Conservation (phyloP, 2,888 invertebrate species). For the Arge pagana region DNA sequence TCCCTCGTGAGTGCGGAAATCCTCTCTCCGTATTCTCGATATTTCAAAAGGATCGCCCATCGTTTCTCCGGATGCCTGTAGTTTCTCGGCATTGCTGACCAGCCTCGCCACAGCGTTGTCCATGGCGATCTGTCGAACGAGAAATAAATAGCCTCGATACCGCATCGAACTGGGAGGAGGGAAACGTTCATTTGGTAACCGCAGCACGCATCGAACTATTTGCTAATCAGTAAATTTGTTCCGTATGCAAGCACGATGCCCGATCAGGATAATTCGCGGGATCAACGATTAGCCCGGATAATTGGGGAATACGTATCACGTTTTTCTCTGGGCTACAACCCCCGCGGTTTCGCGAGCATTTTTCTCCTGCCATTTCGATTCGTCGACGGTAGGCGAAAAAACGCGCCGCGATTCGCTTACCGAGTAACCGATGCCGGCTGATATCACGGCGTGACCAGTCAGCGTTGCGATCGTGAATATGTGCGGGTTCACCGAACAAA, state of each 20-base stretch:
- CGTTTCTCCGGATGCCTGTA: conserved; percentile 72
- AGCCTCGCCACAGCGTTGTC: conserved; percentile 67
- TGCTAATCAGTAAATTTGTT: too few species aligned
- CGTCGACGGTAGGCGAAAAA: conserved; percentile 71
- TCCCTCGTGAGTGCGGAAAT: conserved; percentile 69
- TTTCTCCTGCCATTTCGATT: conserved; percentile 66
- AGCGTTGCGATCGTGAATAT: conserved; percentile 90
- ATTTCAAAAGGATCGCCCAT: conserved; percentile 85
- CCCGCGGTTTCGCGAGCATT: too few species aligned
- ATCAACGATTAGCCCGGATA: background rate
- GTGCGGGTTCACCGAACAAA: conserved; percentile 75
- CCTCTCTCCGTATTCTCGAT: conserved; percentile 75
- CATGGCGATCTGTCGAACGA: conserved; percentile 63
- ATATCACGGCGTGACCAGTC: conserved; percentile 80
- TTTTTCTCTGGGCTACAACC: too few species aligned
- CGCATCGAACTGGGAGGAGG: too few species aligned
- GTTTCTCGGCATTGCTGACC: conserved; percentile 61
- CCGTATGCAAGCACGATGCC: too few species aligned
- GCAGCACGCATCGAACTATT: too few species aligned
- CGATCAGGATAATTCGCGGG: too few species aligned
- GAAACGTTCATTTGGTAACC: too few species aligned
- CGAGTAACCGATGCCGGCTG: conserved; percentile 73
- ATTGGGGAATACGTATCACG: too few species aligned
- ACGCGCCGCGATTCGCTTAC: conserved; percentile 57
- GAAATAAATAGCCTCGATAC: too few species aligned